Percentiles rank a stretch among this genome's conserved stretches.
phyloP scores from a whole-genome alignment of 1,140 invertebrate genomes.

The Drosophila tristis region DNA sequence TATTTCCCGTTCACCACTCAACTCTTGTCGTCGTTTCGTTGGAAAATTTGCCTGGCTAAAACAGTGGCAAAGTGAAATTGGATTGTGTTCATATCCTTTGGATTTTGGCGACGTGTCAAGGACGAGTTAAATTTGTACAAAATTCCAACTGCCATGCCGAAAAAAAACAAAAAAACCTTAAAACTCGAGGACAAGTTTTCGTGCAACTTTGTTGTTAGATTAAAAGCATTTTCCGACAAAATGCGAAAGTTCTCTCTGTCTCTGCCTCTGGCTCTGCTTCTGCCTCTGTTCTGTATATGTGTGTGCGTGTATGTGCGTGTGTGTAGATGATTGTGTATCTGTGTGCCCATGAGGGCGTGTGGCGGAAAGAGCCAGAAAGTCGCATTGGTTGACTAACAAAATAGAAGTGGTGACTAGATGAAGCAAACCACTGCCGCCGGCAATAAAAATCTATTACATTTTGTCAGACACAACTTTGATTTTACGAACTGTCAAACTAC shows the following conservation, averaged over 20 bases:
- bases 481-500: constrained; percentile 71
- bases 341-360: constrained; percentile 24
- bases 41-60: constrained; percentile 10
- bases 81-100: constrained; percentile 43
- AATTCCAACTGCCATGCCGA: constrained; percentile 25
- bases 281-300: not conserved
- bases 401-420: constrained; percentile 58
- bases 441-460: constrained; percentile 74
- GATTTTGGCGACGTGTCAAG: constrained; percentile 58
- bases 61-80: constrained; percentile 47
- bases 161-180: constrained; percentile 26
- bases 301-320: not conserved
- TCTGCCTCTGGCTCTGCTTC: constrained; percentile 13
- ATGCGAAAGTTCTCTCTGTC: constrained; percentile 48
- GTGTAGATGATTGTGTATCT: not conserved
- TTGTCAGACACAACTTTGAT: constrained; percentile 73
- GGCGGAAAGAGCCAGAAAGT: constrained; percentile 55
- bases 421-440: constrained; percentile 47
- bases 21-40: constrained; percentile 9
- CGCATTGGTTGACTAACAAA: constrained; percentile 44
- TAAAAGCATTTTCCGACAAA: constrained; percentile 68
- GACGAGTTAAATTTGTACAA: constrained; percentile 66
- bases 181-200: constrained; percentile 48
- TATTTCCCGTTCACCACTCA: constrained; percentile 26
- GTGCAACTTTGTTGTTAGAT: constrained; percentile 73